phyloP scores from a whole-genome alignment of 2,113 vertebrate genomes.

The Thinocorus orbignyianus region DNA sequence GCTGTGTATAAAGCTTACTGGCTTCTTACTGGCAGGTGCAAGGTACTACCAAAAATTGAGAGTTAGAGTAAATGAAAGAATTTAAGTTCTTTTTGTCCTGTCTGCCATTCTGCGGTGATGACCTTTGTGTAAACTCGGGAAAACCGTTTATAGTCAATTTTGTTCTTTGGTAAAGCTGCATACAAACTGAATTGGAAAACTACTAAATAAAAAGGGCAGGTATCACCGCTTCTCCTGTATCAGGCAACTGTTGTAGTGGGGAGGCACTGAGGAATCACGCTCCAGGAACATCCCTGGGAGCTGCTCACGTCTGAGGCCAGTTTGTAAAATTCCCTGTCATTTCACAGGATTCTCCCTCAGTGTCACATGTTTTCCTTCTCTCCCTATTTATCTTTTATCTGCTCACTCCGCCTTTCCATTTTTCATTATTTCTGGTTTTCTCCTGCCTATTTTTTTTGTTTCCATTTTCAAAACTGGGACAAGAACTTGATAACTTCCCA shows the following conservation, averaged over 20 bases:
- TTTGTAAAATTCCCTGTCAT: neutral
- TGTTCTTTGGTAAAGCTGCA: neutral
- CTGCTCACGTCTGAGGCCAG: fast-evolving
- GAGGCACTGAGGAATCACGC: neutral
- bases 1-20: neutral
- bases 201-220: neutral
- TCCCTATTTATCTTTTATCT: neutral
- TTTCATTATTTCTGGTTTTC: neutral
- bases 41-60: neutral
- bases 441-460: neutral
- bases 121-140: neutral
- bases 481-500: neutral
- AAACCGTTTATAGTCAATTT: neutral
- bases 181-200: neutral
- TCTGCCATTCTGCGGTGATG: neutral
- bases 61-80: neutral
- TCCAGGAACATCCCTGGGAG: fast-evolving
- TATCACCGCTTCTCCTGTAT: fast-evolving
- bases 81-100: neutral
- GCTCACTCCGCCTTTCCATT: fast-evolving
- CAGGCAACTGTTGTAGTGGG: fast-evolving
- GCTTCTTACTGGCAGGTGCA: neutral
- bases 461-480: neutral
- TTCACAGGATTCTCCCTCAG: neutral
- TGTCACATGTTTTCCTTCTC: neutral